Base-by-base conservation (phyloP, 2,113 vertebrate species). In the Melanostigma gelatinosum region DNA sequence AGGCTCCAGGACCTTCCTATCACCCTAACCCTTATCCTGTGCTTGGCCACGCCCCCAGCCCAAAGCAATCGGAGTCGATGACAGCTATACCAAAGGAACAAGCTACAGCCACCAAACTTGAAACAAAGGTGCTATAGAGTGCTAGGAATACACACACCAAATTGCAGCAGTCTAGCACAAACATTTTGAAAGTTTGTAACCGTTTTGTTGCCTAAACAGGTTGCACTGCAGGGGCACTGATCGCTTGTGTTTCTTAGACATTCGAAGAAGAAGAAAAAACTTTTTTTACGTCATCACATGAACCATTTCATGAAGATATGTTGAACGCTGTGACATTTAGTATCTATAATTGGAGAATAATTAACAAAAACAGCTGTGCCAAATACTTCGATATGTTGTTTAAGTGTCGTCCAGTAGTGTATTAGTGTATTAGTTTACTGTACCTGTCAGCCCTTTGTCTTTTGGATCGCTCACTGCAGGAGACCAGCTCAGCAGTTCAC, bases 401-500 rank as follows among this genome's bases (percentile, higher is more conserved):
- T 18, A 57, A 44, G 34, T 36, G 8, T 11, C 18, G 29, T 6
- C 12, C 4, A 3, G 40, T 36, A 44, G 13, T 55, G 15, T 48
- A 12, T 84, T 40, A 72, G 36, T 55, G 48, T n/a, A n/a, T n/a
- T n/a, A n/a, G 55, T 60, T 73, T 67, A 42, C 55, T 13, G 42
- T 74, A 63, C 44, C 24, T 50, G 58, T 40, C 65, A 72, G 29
- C 68, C 50, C 0, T 77, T 44, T 58, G 55, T 74, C 79, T 82
- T 79, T 16, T 22, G 2, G 66, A 83, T 15, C 38, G 63, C 80
- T 80, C 83, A 74, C 81, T 79, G 38, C 75, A 78, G 70, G 72
- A 78, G 34, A 85, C 62, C 78, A 68, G 66, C 72, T 88, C 80
- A 79, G 70, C 65, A 63, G 67, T 83, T 79, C 0, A 38, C 87